Evolutionary conservation across 1,140 invertebrate species (phyloP).

Genomic region (Ceratosolen fusciceps): DNA sequence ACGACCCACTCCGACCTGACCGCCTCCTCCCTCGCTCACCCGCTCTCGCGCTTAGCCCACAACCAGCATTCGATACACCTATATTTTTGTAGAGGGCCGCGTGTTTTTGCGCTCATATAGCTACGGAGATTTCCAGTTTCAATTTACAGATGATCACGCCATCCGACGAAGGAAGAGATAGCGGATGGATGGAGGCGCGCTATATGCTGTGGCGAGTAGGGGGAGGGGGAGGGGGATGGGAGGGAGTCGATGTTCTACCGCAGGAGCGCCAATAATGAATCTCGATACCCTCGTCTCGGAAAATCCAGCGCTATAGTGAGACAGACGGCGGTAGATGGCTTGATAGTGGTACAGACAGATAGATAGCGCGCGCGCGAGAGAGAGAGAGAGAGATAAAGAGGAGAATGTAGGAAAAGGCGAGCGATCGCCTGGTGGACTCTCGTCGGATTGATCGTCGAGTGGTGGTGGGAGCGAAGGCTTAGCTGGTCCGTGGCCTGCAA

Average conservation of each 20-base stretch:
- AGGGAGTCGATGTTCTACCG: not conserved
- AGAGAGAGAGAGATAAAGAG: not conserved
- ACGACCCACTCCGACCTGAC: too few relatives aligned
- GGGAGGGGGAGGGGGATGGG: not conserved
- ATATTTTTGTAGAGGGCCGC: too few relatives aligned
- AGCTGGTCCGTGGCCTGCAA: not conserved
- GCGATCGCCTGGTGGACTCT: not conserved
- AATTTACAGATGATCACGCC: constrained; percentile 36
- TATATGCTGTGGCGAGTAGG: too few relatives aligned
- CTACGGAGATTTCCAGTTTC: constrained; percentile 33
- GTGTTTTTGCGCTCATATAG: not conserved
- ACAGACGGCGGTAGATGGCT: not conserved
- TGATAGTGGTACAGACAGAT: not conserved
- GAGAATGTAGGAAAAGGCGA: not conserved
- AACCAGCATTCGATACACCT: too few relatives aligned
- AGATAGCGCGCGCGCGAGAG: not conserved
- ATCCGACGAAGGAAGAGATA: not conserved
- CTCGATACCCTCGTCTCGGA: constrained; percentile 33
- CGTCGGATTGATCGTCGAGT: constrained; percentile 37
- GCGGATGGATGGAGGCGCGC: too few relatives aligned
- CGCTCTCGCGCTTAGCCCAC: too few relatives aligned
- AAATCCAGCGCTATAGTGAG: constrained; percentile 1
- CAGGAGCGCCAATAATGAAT: constrained; percentile 44
- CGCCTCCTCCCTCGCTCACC: too few relatives aligned
- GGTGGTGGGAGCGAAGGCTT: constrained; percentile 17